These are phyloP conservation scores for Habropoda laboriosa DNA, from an alignment of 1,140 invertebrate genomes.

Conservation along the genomic window DNA sequence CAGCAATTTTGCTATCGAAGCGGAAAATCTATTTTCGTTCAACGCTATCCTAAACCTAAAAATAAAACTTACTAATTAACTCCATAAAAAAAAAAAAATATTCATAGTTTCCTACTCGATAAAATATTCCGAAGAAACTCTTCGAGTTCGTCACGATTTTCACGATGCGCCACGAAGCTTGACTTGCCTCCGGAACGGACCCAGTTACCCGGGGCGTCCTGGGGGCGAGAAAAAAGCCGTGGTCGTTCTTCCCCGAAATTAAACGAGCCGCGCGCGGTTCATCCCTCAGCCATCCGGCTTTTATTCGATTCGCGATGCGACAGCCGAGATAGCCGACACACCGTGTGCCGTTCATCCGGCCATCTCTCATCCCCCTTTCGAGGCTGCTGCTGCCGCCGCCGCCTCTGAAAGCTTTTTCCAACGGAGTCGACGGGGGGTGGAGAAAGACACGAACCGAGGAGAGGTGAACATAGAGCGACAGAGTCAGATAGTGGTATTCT, in stretches of 20 bases:
- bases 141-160: no score
- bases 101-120: no score
- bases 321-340: constrained; percentile 64
- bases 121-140: no score
- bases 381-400: no score
- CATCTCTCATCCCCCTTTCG: constrained; percentile 33
- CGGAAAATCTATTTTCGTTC: no score
- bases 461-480: not conserved
- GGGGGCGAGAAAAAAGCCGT: not conserved
- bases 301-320: constrained; percentile 56
- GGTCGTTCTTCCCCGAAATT: constrained; percentile 25
- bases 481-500: not conserved
- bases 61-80: no score
- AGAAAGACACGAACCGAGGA: constrained; percentile 13
- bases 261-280: constrained; percentile 47
- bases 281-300: constrained; percentile 42
- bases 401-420: constrained; percentile 64
- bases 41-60: no score
- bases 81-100: no score
- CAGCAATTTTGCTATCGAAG: no score
- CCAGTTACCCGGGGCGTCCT: not conserved
- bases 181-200: no score
- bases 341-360: constrained; percentile 61
- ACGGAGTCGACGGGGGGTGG: constrained; percentile 12
- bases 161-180: no score